Percentiles rank a stretch among this genome's conserved stretches.
phyloP scores from a whole-genome alignment of 2,797 vertebrate species.

The Iguana delicatissima region DNA sequence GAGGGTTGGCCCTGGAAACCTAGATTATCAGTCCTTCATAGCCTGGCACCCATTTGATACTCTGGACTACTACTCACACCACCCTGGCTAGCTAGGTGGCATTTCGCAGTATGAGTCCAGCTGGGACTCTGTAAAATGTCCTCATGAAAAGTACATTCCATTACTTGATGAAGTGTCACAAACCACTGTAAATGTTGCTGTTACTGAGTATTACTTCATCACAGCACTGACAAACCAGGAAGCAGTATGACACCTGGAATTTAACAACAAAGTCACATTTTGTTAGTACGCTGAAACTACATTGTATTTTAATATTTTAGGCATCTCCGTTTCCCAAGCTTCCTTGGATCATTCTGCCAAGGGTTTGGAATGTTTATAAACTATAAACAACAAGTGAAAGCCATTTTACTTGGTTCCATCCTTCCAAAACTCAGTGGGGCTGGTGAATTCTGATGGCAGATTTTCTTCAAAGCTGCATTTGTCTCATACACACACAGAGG shows the following conservation, averaged over 20 bases:
- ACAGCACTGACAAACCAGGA: neutral
- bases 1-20: neutral
- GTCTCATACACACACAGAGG: neutral
- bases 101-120: neutral
- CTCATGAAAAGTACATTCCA: neutral
- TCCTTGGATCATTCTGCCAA: neutral
- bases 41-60: neutral
- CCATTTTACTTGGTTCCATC: neutral
- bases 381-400: neutral
- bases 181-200: neutral
- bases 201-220: neutral
- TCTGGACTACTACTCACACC: neutral
- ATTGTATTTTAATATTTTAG: neutral
- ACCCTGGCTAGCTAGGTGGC: neutral
- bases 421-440: neutral
- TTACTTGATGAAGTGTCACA: neutral
- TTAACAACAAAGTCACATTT: neutral
- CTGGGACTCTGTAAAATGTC: neutral
- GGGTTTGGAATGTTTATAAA: neutral
- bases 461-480: conserved; percentile 16
- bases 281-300: neutral
- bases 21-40: neutral
- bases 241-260: neutral
- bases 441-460: neutral
- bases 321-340: neutral